These are phyloP conservation scores for Falcaria lacertinaria DNA, from an alignment of 2,888 invertebrate genomes.

Conservation along the genomic window DNA sequence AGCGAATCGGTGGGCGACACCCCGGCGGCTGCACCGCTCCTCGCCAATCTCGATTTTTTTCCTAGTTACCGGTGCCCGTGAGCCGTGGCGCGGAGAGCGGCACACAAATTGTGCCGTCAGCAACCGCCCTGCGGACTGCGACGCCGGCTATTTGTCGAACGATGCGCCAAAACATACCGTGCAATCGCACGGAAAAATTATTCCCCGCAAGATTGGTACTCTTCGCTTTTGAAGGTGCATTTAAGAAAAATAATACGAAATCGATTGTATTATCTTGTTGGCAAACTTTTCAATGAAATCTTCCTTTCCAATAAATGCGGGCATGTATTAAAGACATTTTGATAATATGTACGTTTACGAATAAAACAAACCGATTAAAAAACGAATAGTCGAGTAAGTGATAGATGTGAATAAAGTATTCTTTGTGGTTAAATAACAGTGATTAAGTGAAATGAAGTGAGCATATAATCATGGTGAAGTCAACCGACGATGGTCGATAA, in stretches of 20 bases:
- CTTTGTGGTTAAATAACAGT: background rate
- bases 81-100: slow-evolving; percentile 29
- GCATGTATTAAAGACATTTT: slow-evolving; percentile 12
- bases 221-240: slow-evolving; percentile 66
- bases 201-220: slow-evolving; percentile 67
- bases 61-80: slow-evolving; percentile 44
- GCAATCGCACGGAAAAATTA: slow-evolving; percentile 74
- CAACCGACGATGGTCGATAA: slow-evolving; percentile 46
- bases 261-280: slow-evolving; percentile 73
- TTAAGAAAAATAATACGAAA: too few relatives aligned
- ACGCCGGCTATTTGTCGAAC: slow-evolving; percentile 70
- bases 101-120: slow-evolving; percentile 68
- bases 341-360: background rate
- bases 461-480: slow-evolving; percentile 21
- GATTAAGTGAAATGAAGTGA: slow-evolving; percentile 7
- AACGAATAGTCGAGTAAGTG: too few relatives aligned
- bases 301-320: slow-evolving; percentile 57
- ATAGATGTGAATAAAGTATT: background rate
- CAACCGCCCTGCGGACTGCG: slow-evolving; percentile 67
- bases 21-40: slow-evolving; percentile 59
- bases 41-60: slow-evolving; percentile 74
- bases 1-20: slow-evolving; percentile 67
- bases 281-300: slow-evolving; percentile 62
- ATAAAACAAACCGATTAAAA: too few relatives aligned
- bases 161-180: slow-evolving; percentile 76